Conservation (phyloP, 2,797 vertebrate genomes). For the Oreonectes daqikongensis region DNA sequence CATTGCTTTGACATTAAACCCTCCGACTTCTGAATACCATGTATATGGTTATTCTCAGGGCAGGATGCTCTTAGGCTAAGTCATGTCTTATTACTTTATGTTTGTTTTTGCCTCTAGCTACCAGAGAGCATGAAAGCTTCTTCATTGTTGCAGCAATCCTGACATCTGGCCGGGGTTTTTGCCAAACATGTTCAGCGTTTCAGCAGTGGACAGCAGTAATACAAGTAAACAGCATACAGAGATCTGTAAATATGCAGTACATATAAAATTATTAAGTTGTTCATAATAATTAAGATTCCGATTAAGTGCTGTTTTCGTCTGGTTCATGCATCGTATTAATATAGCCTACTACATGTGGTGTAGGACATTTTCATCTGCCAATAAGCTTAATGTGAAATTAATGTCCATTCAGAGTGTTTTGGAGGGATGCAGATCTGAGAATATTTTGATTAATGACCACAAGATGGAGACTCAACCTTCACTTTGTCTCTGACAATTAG, state of each 20-base stretch:
- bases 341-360: neutral
- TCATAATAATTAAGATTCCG: neutral
- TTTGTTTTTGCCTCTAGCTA: slow-evolving; percentile 36
- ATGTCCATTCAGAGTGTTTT: neutral
- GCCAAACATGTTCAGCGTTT: slow-evolving; percentile 25
- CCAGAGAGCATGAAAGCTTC: slow-evolving; percentile 7
- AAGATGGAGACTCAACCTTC: slow-evolving; percentile 57
- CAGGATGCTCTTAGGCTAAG: slow-evolving; percentile 37
- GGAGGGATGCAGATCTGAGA: slow-evolving; percentile 17
- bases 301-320: neutral
- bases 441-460: slow-evolving; percentile 47
- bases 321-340: neutral
- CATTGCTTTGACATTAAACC: slow-evolving; percentile 27
- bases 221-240: neutral
- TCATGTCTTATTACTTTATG: slow-evolving; percentile 42
- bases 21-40: slow-evolving; percentile 22
- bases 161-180: slow-evolving; percentile 34
- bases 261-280: neutral
- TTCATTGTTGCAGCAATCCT: slow-evolving; percentile 8
- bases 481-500: slow-evolving; percentile 45
- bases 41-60: slow-evolving; percentile 33
- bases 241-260: neutral
- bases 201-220: neutral
- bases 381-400: slow-evolving; percentile 20
- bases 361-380: neutral